Base-by-base conservation (phyloP, 64 coral and sea anemone species). In the Dendronephthya gigantea region DNA sequence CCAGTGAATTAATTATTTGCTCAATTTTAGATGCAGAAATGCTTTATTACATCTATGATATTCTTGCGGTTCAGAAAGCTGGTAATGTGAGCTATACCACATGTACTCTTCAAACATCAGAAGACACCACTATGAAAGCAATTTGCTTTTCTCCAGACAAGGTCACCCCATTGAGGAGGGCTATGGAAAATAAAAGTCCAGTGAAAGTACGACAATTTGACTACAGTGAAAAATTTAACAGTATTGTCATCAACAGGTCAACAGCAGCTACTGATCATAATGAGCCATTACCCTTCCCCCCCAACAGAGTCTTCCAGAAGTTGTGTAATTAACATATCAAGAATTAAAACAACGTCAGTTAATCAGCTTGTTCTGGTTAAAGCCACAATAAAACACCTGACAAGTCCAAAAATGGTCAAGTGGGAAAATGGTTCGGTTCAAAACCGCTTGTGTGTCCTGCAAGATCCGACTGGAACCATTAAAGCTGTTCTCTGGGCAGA, bases 81-180 rank as follows among this genome's bases (percentile, higher is more conserved):
- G 83, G 83, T 29, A 84, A 84, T 50, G 28, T 31, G 49, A 50
- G 7, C 31, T 84, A 50, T 50, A 50, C 35, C 50, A 45, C 45
- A 14, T 84, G 45, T 32, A 50, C 37, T n/a, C 83, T 50, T 50
- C 83, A 84, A 50, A 84, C 83, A 84, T 47, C 83, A 50, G 51
- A 58, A 58, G 23, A 58, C 1, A 2, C 51, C 51, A 58, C 51
- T 2, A 50, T 23, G 45, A 68, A 86, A 39, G 85, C 85, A 16
- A 86, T 86, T 25, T 86, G 58, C 39, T 86, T 87, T 48, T 87
- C 86, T 30, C 86, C 66, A 11, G 41, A 87, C 17, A 87, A 87
- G 33, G 51, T 50, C 25, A 56, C 29, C 19, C 72, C 68, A 19
- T 39, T 88, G 17, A 11, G 72, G 52, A 88, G 48, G 19, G 74